These are phyloP conservation scores for Zygaena filipendulae DNA, from an alignment of 2,888 invertebrate genomes.

Conservation along the genomic window DNA sequence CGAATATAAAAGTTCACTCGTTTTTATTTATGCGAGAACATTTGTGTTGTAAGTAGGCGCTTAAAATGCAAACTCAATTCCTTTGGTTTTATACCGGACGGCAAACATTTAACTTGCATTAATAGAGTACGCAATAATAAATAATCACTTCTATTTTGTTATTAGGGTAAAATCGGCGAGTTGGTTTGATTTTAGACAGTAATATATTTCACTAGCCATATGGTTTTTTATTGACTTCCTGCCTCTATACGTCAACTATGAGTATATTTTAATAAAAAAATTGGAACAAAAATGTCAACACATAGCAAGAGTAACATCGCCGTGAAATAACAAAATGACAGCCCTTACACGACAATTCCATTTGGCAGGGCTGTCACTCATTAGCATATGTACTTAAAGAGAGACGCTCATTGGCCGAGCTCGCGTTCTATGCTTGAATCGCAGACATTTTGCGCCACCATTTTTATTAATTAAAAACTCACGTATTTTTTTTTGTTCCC, in stretches of 20 bases:
- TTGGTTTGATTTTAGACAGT: too few relatives aligned
- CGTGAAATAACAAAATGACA: conserved; percentile 43
- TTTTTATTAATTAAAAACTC: conserved; percentile 57
- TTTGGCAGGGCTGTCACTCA: conserved; percentile 58
- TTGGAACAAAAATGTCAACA: too few relatives aligned
- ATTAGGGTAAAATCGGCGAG: too few relatives aligned
- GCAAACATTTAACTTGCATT: too few relatives aligned
- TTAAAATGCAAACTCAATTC: conserved; percentile 50
- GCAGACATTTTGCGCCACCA: conserved; percentile 44
- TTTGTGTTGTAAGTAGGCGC: conserved; percentile 44
- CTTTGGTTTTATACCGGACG: conserved; percentile 18
- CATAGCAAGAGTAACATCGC: too few relatives aligned
- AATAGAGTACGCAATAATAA: too few relatives aligned
- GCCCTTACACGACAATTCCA: conserved; percentile 64
- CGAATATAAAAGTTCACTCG: conserved; percentile 32
- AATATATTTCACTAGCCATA: too few relatives aligned
- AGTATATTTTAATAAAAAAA: too few relatives aligned
- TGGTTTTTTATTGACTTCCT: too few relatives aligned
- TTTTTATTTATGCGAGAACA: conserved; percentile 37
- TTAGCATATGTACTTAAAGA: conserved; percentile 62
- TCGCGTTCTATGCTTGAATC: conserved; percentile 41
- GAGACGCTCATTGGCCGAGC: conserved; percentile 40
- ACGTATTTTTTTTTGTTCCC: conserved; percentile 28
- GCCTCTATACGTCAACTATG: too few relatives aligned
- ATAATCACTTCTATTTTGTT: too few relatives aligned